Base-by-base conservation (phyloP, 2,113 vertebrate species). In the Callopanchax toddi region DNA sequence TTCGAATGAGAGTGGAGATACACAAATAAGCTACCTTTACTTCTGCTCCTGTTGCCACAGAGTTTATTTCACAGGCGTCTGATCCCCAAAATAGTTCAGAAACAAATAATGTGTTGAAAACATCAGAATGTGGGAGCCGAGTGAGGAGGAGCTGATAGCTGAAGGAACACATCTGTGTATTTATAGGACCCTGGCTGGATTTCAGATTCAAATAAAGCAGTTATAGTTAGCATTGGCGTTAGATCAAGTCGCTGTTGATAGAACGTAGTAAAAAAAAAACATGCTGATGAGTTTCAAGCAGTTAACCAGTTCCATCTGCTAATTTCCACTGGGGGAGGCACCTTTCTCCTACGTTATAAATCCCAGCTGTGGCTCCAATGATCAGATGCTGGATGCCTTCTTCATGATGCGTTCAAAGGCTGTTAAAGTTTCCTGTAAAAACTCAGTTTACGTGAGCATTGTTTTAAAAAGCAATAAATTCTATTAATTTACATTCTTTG, bases 321-420 rank as follows among this genome's bases (percentile, higher is more conserved):
- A 58, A 26, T 79, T 86, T 83, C 74, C 79, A 76, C 20, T 18
- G 42, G 79, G 61, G 44, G 65, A 87, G 81, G 85, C 66, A 85
- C 83, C 81, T 84, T 88, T 81, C 32, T 70, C 78, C 65, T 81
- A 54, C 60, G 78, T 90, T 86, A 89, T 89, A 82, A 85, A 84
- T 82, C 82, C 88, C 90, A 91, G 89, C 87, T 91, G 86, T 82
- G 82, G 71, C 56, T 78, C 81, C 74, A 57, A 60, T 78, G 87
- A 79, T 87, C 89, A 83, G 60, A 81, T 78, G 79, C 53, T 78
- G 79, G 85, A 90, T 89, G 73, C 89, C 74, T 91, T 89, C 83
- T 76, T 78, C 64, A 56, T 90, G 83, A 86, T 87, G 83, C 81
- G 73, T 82, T 61, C 7, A 0, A 77, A n/a, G 79, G 16, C 75